A percentile compares a stretch with the other conserved stretches of the same genome.
Conservation (phyloP, 2,113 vertebrate genomes). For the Numida meleagris region DNA sequence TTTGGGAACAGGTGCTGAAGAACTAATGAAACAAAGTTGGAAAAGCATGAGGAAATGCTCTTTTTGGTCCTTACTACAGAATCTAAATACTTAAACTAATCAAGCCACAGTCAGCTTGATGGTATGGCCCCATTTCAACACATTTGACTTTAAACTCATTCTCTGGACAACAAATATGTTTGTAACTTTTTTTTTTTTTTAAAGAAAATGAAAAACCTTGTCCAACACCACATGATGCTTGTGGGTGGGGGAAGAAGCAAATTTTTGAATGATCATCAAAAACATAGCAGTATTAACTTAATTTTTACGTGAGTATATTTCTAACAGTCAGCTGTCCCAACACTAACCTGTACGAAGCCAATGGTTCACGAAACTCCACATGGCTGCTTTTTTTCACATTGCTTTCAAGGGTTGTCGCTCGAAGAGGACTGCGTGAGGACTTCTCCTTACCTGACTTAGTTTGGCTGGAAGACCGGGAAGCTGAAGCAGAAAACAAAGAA, state of each 20-base stretch:
- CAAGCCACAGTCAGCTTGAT: not conserved
- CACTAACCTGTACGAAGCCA: constrained; percentile 88
- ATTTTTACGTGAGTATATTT: not conserved
- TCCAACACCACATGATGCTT: not conserved
- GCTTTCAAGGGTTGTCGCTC: constrained; percentile 89
- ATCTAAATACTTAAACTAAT: not conserved
- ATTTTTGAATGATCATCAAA: not conserved
- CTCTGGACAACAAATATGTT: not conserved
- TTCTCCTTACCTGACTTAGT: constrained; percentile 83
- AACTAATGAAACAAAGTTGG: not conserved
- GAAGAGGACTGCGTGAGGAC: constrained; percentile 88
- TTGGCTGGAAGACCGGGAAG: constrained; percentile 74
- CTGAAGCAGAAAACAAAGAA: constrained; percentile 65
- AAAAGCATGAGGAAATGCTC: not conserved
- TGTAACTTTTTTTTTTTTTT: not conserved
- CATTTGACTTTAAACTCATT: not conserved
- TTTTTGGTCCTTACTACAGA: not conserved
- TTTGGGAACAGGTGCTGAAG: not conserved
- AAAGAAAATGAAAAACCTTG: not conserved
- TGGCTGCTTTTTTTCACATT: constrained; percentile 84
- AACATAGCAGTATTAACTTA: not conserved
- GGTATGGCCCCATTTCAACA: not conserved
- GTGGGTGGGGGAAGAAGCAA: not conserved
- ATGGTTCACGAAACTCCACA: constrained; percentile 88
- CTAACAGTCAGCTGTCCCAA: not conserved